These are phyloP conservation scores for Grammomys surdaster DNA, from an alignment of 2,113 vertebrate species.

Conservation along the genomic window DNA sequence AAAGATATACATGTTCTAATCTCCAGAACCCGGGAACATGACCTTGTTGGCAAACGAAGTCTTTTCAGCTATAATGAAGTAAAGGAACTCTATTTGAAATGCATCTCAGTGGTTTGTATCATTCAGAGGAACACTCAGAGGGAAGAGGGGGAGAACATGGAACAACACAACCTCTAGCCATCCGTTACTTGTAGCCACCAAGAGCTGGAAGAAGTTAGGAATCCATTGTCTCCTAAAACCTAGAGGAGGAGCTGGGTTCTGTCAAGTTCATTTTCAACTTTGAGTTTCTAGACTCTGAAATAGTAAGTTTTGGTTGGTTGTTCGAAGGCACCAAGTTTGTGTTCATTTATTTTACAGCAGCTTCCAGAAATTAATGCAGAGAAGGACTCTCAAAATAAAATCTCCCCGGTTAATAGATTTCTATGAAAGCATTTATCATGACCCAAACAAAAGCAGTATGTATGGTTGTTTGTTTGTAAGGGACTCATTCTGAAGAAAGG, in stretches of 20 bases:
- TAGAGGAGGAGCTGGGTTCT: background rate
- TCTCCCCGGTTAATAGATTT: background rate
- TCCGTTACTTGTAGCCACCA: background rate
- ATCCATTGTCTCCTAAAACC: background rate
- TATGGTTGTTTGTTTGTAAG: background rate
- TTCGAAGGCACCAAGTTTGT: background rate
- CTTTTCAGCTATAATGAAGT: background rate
- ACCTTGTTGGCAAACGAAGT: background rate
- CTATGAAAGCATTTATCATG: background rate
- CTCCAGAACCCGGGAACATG: background rate
- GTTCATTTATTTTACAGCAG: background rate
- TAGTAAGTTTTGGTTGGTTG: background rate
- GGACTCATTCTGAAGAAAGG: constrained; percentile 24
- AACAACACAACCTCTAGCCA: background rate
- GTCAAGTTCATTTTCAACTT: background rate
- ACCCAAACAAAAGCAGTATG: background rate
- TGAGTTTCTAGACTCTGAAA: background rate
- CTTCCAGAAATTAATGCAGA: background rate
- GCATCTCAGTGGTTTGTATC: background rate
- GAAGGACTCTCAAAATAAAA: constrained; percentile 1
- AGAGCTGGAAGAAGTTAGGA: background rate
- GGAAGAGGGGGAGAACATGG: background rate
- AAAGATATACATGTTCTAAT: background rate
- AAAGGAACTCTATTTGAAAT: constrained; percentile 29
- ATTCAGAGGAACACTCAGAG: too few relatives aligned